These are phyloP conservation scores for Bactericera cockerelli DNA, from an alignment of 1,140 invertebrate species.

Conservation along the genomic window DNA sequence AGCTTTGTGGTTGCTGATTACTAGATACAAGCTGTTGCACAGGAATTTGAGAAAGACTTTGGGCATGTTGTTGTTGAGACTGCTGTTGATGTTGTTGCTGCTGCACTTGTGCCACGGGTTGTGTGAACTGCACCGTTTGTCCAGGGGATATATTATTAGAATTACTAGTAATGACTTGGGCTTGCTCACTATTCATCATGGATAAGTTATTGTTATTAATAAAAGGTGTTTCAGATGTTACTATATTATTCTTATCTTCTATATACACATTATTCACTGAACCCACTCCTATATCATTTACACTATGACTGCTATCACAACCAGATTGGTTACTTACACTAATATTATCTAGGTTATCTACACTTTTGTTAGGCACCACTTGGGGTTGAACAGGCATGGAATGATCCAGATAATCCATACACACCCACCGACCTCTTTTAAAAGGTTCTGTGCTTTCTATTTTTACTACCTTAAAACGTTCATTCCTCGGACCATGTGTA, in stretches of 20 bases:
- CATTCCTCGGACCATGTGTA: constrained; percentile 50
- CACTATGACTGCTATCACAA: constrained; percentile 6
- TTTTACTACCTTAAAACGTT: constrained; percentile 90
- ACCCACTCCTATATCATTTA: not conserved
- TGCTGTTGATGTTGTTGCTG: constrained; percentile 20
- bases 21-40: constrained; percentile 17
- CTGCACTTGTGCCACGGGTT: constrained; percentile 27
- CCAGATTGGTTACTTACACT: not conserved
- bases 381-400: constrained; percentile 40
- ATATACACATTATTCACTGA: not conserved
- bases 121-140: constrained; percentile 27
- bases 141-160: constrained; percentile 23
- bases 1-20: constrained; percentile 17
- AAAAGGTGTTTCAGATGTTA: not conserved
- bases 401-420: constrained; percentile 89
- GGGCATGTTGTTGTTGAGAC: constrained; percentile 24
- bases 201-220: not conserved
- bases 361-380: constrained; percentile 11
- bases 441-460: constrained; percentile 91
- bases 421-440: constrained; percentile 82
- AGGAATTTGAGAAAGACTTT: constrained; percentile 30
- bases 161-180: constrained; percentile 8
- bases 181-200: constrained; percentile 1
- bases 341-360: constrained; percentile 3
- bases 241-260: constrained; percentile 4